A percentile compares a stretch with the other conserved stretches of the same genome.
Conservation (phyloP, 2,888 invertebrate genomes). For the Sipha maydis region DNA sequence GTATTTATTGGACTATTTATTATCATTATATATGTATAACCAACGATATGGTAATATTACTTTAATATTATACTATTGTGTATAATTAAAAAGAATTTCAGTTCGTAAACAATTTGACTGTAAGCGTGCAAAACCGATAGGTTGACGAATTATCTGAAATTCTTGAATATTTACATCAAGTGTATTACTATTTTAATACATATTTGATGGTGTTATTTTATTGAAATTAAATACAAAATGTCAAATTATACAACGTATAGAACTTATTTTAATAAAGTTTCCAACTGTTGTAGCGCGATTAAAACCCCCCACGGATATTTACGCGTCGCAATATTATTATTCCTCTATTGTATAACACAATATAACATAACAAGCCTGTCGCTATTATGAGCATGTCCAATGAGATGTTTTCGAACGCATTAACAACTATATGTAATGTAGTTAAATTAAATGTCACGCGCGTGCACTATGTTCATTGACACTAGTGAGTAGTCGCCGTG, state of each 20-base stretch:
- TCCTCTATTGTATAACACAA: background rate
- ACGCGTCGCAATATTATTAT: slow-evolving; percentile 7
- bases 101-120: too few species aligned
- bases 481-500: background rate
- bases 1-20: too few species aligned
- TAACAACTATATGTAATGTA: background rate
- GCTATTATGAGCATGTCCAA: background rate
- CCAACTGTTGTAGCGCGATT: background rate
- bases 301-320: background rate
- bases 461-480: background rate
- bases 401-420: slow-evolving; percentile 28
- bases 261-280: background rate
- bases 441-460: background rate
- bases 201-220: background rate
- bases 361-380: background rate
- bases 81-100: too few species aligned
- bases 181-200: too few species aligned
- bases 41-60: too few species aligned
- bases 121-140: too few species aligned
- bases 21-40: too few species aligned
- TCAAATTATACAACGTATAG: background rate
- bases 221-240: background rate
- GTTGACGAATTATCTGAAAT: too few species aligned
- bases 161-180: too few species aligned
- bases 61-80: too few species aligned